Conservation (phyloP, 1,140 invertebrate species). For the Macrobrachium rosenbergii region DNA sequence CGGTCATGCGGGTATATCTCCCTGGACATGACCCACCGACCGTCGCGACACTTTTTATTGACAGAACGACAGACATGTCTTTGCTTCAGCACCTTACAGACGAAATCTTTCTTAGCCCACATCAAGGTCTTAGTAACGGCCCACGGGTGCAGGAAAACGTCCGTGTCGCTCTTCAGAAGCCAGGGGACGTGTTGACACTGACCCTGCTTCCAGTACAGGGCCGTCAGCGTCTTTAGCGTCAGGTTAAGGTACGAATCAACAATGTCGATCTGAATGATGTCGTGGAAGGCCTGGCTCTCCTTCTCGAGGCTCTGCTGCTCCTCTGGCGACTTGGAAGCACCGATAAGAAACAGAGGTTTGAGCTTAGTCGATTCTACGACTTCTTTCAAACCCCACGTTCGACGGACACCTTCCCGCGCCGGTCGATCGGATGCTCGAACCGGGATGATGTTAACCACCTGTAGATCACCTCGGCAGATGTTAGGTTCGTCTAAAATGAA, state of each 20-base stretch:
- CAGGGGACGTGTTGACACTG: conserved; percentile 60
- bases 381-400: neutral
- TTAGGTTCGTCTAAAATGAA: conserved; percentile 14
- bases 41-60: neutral
- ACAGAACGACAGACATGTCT: neutral
- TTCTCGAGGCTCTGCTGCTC: conserved; percentile 17
- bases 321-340: neutral
- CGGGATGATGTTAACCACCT: neutral
- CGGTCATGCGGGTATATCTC: conserved; percentile 1
- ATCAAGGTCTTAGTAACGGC: conserved; percentile 42
- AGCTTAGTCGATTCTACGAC: neutral
- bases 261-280: conserved; percentile 71
- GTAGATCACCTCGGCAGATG: neutral
- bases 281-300: conserved; percentile 67
- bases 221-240: conserved; percentile 71
- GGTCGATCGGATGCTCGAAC: neutral
- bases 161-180: conserved; percentile 67
- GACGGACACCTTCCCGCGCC: neutral
- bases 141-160: conserved; percentile 69
- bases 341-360: conserved; percentile 19
- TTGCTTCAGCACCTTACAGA: neutral
- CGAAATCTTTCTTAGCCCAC: neutral
- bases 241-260: conserved; percentile 72
- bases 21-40: neutral
- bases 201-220: conserved; percentile 69